phyloP scores from a whole-genome alignment of 1,140 invertebrate genomes.

The Cydia pomonella region DNA sequence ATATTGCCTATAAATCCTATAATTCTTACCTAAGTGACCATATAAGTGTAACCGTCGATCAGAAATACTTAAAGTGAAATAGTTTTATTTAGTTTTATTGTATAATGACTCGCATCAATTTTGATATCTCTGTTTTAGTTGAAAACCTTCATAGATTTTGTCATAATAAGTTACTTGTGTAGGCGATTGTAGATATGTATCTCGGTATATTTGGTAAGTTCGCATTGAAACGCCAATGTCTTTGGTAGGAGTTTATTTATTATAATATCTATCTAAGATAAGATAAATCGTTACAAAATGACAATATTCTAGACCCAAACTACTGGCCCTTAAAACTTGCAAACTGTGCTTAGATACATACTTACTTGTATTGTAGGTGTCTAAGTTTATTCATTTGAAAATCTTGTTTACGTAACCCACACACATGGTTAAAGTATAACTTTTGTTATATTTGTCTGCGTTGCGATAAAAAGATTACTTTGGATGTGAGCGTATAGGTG shows the following conservation, averaged over 20 bases:
- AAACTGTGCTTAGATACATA: not conserved
- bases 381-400: too few species aligned
- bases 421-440: too few species aligned
- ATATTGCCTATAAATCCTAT: too few species aligned
- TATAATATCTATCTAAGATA: slow-evolving; percentile 55
- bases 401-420: too few species aligned
- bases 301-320: slow-evolving; percentile 48
- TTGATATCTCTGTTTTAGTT: not conserved
- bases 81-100: too few species aligned
- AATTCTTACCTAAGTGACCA: too few species aligned
- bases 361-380: too few species aligned
- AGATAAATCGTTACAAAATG: slow-evolving; percentile 58
- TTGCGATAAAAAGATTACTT: too few species aligned
- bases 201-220: slow-evolving; percentile 43
- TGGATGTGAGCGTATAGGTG: too few species aligned
- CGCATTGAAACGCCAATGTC: slow-evolving; percentile 51
- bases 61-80: too few species aligned
- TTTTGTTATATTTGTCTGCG: too few species aligned
- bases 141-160: not conserved
- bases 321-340: slow-evolving; percentile 6
- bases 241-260: slow-evolving; percentile 69
- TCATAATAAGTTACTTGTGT: not conserved
- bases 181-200: not conserved
- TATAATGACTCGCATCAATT: not conserved
- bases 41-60: too few species aligned